These are phyloP conservation scores for Oscheius sp. DNA, from an alignment of 2,888 invertebrate species.

Conservation along the genomic window DNA sequence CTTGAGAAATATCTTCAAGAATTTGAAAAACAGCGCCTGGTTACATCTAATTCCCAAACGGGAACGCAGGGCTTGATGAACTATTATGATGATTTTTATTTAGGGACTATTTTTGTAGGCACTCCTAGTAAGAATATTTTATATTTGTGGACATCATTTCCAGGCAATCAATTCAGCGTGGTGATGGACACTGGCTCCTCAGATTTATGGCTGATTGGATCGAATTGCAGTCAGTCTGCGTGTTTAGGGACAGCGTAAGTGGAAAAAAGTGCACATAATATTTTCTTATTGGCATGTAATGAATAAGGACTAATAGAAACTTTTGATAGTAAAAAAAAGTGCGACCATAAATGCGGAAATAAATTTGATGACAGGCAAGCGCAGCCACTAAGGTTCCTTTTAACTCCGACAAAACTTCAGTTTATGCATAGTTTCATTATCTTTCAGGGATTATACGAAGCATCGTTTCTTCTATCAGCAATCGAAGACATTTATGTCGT, in stretches of 20 bases:
- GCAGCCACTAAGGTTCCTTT: no score
- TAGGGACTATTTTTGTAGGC: constrained; percentile 63
- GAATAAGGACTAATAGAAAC: no score
- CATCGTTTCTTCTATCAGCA: constrained; percentile 59
- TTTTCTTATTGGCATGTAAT: no score
- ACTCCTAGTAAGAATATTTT: constrained; percentile 46
- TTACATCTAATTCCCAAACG: not conserved
- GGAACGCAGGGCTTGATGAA: constrained; percentile 56
- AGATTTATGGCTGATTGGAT: constrained; percentile 64
- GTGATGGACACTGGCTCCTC: constrained; percentile 65
- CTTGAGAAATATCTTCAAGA: not conserved
- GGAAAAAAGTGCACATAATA: no score
- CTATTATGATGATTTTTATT: constrained; percentile 66
- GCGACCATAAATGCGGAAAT: no score
- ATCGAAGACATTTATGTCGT: constrained; percentile 55
- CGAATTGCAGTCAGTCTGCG: constrained; percentile 43
- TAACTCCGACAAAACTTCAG: no score
- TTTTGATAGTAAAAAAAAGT: no score
- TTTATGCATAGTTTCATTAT: no score
- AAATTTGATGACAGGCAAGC: not conserved
- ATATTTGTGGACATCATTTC: not conserved
- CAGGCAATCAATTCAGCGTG: constrained; percentile 55
- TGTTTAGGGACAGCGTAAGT: constrained; percentile 38
- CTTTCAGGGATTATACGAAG: constrained; percentile 52
- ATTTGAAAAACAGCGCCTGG: not conserved